phyloP scores from a whole-genome alignment of 2,113 vertebrate genomes.

The Gymnogyps californianus region DNA sequence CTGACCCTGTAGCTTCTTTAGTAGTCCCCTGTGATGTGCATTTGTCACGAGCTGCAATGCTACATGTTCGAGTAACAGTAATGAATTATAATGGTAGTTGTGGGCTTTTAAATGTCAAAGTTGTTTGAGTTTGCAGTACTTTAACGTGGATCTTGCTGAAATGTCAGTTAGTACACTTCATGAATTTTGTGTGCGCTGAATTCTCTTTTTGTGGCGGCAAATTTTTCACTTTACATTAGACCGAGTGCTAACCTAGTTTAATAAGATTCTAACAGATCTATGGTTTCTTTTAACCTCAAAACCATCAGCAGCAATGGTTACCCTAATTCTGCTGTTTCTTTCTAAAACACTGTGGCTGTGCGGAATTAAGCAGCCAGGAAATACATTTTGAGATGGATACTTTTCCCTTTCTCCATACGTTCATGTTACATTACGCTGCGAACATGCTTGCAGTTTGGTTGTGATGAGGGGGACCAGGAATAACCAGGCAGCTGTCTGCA shows the following conservation, averaged over 20 bases:
- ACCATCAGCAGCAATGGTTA: background rate
- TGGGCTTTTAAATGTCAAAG: background rate
- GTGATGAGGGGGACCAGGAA: background rate
- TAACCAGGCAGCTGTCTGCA: background rate
- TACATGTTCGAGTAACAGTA: background rate
- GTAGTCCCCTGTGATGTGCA: background rate
- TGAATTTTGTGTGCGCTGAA: background rate
- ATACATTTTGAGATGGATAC: background rate
- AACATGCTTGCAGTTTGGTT: background rate
- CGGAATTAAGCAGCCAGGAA: background rate
- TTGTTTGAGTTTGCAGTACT: background rate
- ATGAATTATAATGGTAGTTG: background rate
- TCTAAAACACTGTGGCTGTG: background rate
- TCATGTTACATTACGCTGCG: fast-evolving
- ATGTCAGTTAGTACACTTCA: background rate
- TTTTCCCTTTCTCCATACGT: fast-evolving
- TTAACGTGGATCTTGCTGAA: background rate
- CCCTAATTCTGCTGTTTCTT: background rate
- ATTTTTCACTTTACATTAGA: background rate
- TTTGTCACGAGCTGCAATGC: background rate
- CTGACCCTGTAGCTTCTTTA: background rate
- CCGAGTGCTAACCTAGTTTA: background rate
- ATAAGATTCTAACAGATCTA: background rate
- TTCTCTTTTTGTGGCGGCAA: background rate
- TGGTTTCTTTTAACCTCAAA: background rate